Evolutionary conservation across 2,113 vertebrate genomes (phyloP).

Genomic region (Lepus timidus): DNA sequence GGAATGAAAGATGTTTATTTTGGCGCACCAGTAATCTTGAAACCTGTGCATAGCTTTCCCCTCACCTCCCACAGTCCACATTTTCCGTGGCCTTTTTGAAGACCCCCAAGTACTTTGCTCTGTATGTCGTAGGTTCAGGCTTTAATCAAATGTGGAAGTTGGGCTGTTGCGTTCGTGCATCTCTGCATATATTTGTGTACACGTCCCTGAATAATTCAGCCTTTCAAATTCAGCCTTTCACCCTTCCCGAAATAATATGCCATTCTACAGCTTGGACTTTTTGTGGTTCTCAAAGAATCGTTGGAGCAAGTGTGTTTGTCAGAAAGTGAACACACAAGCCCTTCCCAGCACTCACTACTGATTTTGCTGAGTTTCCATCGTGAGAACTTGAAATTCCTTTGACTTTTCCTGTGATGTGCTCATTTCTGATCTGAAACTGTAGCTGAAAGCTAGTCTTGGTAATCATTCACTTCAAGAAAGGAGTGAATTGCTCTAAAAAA

Average conservation of each 20-base stretch:
- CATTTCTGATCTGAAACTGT: conserved; percentile 46
- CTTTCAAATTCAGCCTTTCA: not conserved
- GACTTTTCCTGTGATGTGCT: conserved; percentile 16
- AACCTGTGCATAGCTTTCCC: too few relatives aligned
- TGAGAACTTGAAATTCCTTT: conserved; percentile 40
- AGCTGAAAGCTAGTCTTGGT: conserved; percentile 20
- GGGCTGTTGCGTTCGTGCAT: not conserved
- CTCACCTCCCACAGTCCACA: too few relatives aligned
- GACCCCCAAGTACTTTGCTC: not conserved
- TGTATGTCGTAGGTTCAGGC: not conserved
- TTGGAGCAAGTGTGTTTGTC: conserved; percentile 14
- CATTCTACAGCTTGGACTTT: conserved; percentile 36
- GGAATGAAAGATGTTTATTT: too few relatives aligned
- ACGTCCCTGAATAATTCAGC: not conserved
- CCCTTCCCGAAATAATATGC: not conserved
- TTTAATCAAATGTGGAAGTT: not conserved
- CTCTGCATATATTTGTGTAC: not conserved
- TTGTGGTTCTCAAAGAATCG: not conserved
- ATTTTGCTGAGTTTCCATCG: conserved; percentile 16
- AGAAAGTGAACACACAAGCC: not conserved
- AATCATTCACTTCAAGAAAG: conserved; percentile 58
- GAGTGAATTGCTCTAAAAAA: conserved; percentile 41
- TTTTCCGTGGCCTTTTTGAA: too few relatives aligned
- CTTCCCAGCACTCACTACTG: conserved; percentile 21
- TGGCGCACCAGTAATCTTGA: too few relatives aligned